Percentiles rank a stretch among this genome's conserved stretches.
Evolutionary conservation across 2,113 vertebrate species (phyloP).

Genomic region (Pterocles burchelli): DNA sequence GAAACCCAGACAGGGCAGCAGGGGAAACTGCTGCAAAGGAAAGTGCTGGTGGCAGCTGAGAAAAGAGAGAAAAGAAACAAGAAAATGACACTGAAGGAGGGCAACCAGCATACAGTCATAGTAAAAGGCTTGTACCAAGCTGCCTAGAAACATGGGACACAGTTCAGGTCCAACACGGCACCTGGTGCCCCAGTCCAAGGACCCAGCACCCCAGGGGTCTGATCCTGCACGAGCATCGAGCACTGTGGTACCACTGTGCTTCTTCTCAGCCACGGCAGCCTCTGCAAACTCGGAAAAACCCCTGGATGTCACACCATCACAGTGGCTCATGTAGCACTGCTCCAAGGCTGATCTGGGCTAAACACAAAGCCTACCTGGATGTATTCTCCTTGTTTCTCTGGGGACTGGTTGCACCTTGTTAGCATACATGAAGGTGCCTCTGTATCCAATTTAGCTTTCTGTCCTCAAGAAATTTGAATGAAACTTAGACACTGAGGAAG

Average conservation of each 20-base stretch:
- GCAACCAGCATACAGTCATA: background rate
- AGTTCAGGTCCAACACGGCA: background rate
- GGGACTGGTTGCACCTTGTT: background rate
- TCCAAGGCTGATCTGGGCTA: background rate
- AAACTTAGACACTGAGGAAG: background rate
- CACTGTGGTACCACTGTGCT: rapidly evolving
- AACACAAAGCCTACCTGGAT: background rate
- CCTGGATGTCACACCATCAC: background rate
- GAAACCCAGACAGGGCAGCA: background rate
- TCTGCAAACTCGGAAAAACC: background rate
- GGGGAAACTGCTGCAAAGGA: background rate
- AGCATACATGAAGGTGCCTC: background rate
- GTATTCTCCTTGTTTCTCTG: background rate
- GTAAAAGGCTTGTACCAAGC: background rate
- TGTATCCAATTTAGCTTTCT: background rate
- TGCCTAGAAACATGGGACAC: background rate
- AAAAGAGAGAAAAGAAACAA: background rate
- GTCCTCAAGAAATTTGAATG: constrained; percentile 24
- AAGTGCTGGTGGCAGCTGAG: background rate
- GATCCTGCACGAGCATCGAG: background rate
- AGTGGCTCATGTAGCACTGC: rapidly evolving
- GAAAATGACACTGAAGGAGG: background rate
- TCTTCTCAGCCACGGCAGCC: background rate
- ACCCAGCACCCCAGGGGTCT: background rate
- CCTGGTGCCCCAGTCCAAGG: background rate